Evolutionary conservation across 2,797 vertebrate genomes (phyloP).

Genomic region (Mus minutoides): DNA sequence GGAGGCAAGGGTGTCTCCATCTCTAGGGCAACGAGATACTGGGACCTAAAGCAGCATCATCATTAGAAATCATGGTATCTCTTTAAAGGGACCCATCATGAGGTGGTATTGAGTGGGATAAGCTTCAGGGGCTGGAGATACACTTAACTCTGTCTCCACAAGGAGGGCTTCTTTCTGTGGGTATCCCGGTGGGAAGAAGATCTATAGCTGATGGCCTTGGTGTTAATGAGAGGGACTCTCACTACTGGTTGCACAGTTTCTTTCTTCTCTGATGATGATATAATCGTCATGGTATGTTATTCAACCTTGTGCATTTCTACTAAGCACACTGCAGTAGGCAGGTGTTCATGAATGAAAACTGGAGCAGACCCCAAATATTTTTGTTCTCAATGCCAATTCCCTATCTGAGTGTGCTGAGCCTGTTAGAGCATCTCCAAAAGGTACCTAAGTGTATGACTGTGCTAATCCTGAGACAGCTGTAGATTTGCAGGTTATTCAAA

Average conservation of each 20-base stretch:
- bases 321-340: too few species aligned
- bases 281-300: not conserved
- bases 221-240: not conserved
- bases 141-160: not conserved
- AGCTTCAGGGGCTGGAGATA: not conserved
- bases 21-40: not conserved
- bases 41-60: not conserved
- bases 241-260: not conserved
- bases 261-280: not conserved
- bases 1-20: not conserved
- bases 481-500: accelerated
- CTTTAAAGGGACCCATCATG: not conserved
- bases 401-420: not conserved
- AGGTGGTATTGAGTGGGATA: not conserved
- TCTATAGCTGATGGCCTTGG: not conserved
- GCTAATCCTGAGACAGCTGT: not conserved
- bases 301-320: too few species aligned
- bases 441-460: not conserved
- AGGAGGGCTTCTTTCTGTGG: not conserved
- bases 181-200: not conserved
- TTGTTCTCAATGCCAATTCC: not conserved
- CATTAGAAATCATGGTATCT: not conserved
- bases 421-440: not conserved
- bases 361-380: too few species aligned
- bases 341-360: not conserved